Base-by-base conservation (phyloP, 2,113 vertebrate genomes). In the Lepus europaeus region DNA sequence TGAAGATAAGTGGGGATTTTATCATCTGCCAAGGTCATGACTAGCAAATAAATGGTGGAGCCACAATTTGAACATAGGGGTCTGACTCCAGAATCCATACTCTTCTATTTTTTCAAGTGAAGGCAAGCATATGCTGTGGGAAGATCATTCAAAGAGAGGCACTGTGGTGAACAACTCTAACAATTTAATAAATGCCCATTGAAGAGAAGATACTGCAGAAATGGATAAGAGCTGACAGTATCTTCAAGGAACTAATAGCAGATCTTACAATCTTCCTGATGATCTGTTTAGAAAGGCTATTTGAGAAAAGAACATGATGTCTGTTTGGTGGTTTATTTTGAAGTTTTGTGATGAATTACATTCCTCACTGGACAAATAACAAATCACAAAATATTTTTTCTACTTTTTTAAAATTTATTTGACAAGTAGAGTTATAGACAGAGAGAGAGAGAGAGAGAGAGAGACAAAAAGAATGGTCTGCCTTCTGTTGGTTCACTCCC, bases 271-370 rank as follows among this genome's bases (percentile, higher is more conserved):
- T 31, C 63, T 68, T 82, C 49, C 61, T 68, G 23, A 45, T 91
- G 56, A 81, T 61, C 49, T 76, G 6, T 20, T 31, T 31, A 78
- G 53, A n/a, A 11, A 59, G 17, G 23, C 77, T 31, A 9, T 82
- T 74, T 91, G 49, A 61, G 23, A 31, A 81, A 49, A 73, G 27
- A 66, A 39, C 68, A 20, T 76, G 33, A 69, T 82, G 69, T 61
- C 51, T 87, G 20, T 76, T 73, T 49, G 49, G n/a, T 68, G 33
- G 49, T 31, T 91, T 87, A 29, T 74, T 91, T 91, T 74, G 45
- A 23, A 59, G 20, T 68, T 49, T 59, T 80, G 20, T 72, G 49
- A 17, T 51, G 14, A 5, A 6, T 31, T 80, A 7, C 79, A 53
- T 76, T 73, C 80, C 59, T 76, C 23, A 76, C 4, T 31, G 27